Evolutionary conservation across 2,113 vertebrate species (phyloP), one percentile per base, ranked within the genome.

Genomic region (Campylorhamphus procurvoides): DNA sequence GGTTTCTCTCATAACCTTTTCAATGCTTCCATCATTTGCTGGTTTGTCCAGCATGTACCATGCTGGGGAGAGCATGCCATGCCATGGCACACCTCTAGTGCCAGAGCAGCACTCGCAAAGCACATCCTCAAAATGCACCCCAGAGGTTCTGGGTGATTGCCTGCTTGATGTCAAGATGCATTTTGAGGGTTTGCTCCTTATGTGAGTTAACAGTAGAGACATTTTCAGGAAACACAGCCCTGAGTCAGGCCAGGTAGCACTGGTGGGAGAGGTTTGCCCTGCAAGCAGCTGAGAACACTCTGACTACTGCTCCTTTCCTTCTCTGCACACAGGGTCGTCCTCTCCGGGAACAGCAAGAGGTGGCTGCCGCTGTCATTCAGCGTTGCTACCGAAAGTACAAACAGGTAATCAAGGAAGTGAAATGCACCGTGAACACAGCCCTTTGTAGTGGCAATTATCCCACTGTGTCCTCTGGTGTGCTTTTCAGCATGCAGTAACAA

Each of bases 381-480:
- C 99, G 99, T 87, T 99, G 99, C 96, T 99, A 99, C 98, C 98
- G 99, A 96, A 99, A 99, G 97, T 99, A 99, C 93, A 99, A 99
- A 97, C 99, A 99, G 99, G 99, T 99, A 99, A 98, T 97, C 10
- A 4, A 59, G 24, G 69, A 14, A 66, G 8, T 33, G 18, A 17
- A 27, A 37, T 68, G 27, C 50, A 35, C 37, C 19, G 0, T 22
- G 18, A 71, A 28, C 5, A 0, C 24, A 52, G 6, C 29, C 39
- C n/a, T 40, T 55, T 50, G 47, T 46, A 18, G 18, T 33, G 44
- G 66, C n/a, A 66, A 33, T 74, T 77, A 29, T 24, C 50, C 39
- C 5, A 0, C 40, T 90, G 20, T 44, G 40, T 74, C 40, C 55
- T 76, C 28, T n/a, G 17, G 6, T 47, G 3, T 66, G 69, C 66